Conservation (phyloP, 1,140 invertebrate species). For the Piezodorus guildinii region DNA sequence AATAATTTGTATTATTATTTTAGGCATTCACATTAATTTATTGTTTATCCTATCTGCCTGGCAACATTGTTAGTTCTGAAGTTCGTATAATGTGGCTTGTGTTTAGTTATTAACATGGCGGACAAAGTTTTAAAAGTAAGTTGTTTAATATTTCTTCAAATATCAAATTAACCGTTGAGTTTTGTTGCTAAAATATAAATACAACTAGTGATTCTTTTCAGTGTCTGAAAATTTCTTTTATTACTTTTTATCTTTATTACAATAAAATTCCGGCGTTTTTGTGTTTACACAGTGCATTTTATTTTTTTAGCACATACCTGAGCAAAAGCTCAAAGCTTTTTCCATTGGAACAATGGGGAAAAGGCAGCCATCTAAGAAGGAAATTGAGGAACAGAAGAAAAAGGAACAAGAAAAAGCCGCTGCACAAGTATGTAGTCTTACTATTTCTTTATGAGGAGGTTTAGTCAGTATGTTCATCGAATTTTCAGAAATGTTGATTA, state of each 20-base stretch:
- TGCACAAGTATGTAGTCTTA: conserved; percentile 43
- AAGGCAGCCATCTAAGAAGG: conserved; percentile 67
- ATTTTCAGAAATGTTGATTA: no score
- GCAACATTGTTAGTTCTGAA: neutral
- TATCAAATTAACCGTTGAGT: neutral
- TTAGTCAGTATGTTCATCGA: no score
- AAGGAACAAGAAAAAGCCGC: conserved; percentile 81
- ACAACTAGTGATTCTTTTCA: neutral
- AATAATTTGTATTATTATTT: no score
- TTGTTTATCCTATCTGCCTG: neutral
- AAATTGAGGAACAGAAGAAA: conserved; percentile 75
- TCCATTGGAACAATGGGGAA: conserved; percentile 74
- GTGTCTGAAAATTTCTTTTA: neutral
- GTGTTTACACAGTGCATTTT: neutral
- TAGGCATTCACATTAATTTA: no score
- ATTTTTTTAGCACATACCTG: conserved; percentile 46
- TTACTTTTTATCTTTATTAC: neutral
- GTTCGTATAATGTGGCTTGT: conserved; percentile 6
- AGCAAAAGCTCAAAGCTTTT: conserved; percentile 69
- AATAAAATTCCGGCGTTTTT: neutral
- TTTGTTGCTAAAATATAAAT: neutral
- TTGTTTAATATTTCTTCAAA: neutral
- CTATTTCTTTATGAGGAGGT: conserved; percentile 7
- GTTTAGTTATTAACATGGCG: conserved; percentile 45
- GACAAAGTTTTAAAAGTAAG: conserved; percentile 24